Conservation (phyloP, 2,113 vertebrate genomes). For the Mohoua ochrocephala region DNA sequence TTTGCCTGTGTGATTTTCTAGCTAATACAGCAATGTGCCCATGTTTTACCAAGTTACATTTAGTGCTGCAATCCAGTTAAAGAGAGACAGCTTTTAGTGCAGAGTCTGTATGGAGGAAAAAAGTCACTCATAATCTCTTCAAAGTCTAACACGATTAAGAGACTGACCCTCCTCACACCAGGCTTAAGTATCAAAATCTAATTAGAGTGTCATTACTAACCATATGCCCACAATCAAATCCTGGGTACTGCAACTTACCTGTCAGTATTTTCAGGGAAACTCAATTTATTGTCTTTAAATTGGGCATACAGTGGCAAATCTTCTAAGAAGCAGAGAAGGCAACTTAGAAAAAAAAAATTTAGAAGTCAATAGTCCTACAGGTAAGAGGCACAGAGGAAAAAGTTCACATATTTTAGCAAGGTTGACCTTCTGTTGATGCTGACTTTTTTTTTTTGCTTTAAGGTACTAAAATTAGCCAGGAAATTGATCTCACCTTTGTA, state of each 20-base stretch:
- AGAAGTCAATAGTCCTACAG: background rate
- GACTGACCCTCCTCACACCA: slow-evolving; percentile 26
- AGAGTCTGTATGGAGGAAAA: background rate
- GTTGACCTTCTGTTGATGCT: background rate
- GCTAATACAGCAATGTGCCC: background rate
- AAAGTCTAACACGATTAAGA: slow-evolving; percentile 27
- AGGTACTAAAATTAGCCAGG: background rate
- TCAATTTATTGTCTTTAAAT: background rate
- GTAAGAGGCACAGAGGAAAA: background rate
- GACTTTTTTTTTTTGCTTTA: background rate
- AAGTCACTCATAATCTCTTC: slow-evolving; percentile 31
- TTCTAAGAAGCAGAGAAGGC: background rate
- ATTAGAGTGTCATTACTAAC: slow-evolving; percentile 16
- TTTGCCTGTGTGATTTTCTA: background rate
- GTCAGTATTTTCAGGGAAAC: slow-evolving; percentile 1
- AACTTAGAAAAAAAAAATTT: background rate
- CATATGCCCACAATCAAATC: background rate
- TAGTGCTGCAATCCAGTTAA: background rate
- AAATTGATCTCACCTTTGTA: background rate
- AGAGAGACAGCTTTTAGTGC: background rate
- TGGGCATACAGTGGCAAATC: background rate
- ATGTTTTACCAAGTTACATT: background rate
- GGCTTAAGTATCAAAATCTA: slow-evolving; percentile 32
- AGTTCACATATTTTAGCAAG: background rate
- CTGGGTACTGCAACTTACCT: background rate